Evolutionary conservation across 1,140 invertebrate species (phyloP).

Genomic region (Trichoplusia ni): DNA sequence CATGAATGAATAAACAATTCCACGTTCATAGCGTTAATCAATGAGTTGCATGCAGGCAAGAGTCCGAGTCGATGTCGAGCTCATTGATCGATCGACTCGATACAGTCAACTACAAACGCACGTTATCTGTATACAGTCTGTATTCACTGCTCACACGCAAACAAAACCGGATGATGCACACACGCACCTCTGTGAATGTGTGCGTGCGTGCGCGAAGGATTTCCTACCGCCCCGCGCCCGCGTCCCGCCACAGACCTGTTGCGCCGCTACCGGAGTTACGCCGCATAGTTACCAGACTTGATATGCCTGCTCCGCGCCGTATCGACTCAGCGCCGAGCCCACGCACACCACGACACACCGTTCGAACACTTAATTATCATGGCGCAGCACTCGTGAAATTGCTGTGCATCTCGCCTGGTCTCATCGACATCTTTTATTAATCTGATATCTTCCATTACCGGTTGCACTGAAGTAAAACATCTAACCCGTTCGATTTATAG

Average conservation of each 20-base stretch:
- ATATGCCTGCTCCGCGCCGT: constrained; percentile 66
- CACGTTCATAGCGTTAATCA: constrained; percentile 81
- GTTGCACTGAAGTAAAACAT: constrained; percentile 61
- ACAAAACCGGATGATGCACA: constrained; percentile 75
- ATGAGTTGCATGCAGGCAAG: constrained; percentile 79
- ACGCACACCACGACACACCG: constrained; percentile 56
- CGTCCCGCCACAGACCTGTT: constrained; percentile 69
- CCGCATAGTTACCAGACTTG: constrained; percentile 82
- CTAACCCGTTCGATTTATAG: constrained; percentile 64
- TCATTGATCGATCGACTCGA: constrained; percentile 80
- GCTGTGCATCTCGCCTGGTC: constrained; percentile 64
- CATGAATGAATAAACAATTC: constrained; percentile 81
- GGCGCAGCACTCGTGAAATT: constrained; percentile 71
- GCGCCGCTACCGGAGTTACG: constrained; percentile 79
- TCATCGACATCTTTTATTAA: constrained; percentile 75
- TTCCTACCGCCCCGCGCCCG: constrained; percentile 74
- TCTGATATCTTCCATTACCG: constrained; percentile 68
- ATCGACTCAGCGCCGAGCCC: constrained; percentile 43
- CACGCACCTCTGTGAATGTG: constrained; percentile 47
- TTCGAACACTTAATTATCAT: constrained; percentile 75
- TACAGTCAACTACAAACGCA: constrained; percentile 59
- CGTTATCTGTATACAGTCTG: constrained; percentile 41
- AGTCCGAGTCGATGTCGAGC: constrained; percentile 71
- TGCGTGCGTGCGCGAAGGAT: constrained; percentile 69
- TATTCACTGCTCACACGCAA: constrained; percentile 58